Evolutionary conservation across 2,113 vertebrate genomes (phyloP), one percentile per base, ranked within the genome.

Genomic region (Plectropomus leopardus): DNA sequence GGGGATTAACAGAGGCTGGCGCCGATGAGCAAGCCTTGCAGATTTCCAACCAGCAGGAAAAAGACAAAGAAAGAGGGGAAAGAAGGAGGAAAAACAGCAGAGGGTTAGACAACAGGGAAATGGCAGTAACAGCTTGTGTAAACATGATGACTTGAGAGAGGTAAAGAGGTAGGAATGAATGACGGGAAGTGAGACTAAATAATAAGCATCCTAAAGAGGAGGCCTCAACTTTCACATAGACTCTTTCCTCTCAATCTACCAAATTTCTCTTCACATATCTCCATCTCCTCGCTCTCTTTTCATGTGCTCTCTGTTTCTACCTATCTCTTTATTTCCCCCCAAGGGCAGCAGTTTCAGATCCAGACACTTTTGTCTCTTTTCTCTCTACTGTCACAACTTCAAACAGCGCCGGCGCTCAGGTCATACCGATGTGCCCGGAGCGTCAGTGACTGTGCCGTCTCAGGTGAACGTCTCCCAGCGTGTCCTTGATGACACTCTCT

Each of bases 1-100:
- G 85, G 84, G 92, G 94, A 94, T 94, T 95, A 94, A 89, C 92
- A 90, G 85, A 85, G 86, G 92, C 93, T 94, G 94, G 94, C 93
- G 83, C 86, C 89, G 92, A 95, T 93, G 93, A 95, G 93, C 91
- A 92, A 93, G 90, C 86, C 92, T 92, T 58, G 86, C 92, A 93
- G 88, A 94, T 94, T 93, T 92, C 89, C 90, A 81, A 91, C 88
- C 88, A 76, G 88, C 85, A 88, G 79, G 65, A 84, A 88, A 92
- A 90, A 86, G 87, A 93, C 87, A 92, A 92, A 91, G 91, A 92
- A 88, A 86, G 75, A 83, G 71, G 77, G 86, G 88, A 80, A 76
- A 91, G 86, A 85, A 73, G 88, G 76, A 88, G 82, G 81, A 88
- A 87, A 82, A 91, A 80, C 85, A 89, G 90, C 83, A 78, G 92